Evolutionary conservation across 1,140 invertebrate species (phyloP).

Genomic region (Andrena cerasifolii): DNA sequence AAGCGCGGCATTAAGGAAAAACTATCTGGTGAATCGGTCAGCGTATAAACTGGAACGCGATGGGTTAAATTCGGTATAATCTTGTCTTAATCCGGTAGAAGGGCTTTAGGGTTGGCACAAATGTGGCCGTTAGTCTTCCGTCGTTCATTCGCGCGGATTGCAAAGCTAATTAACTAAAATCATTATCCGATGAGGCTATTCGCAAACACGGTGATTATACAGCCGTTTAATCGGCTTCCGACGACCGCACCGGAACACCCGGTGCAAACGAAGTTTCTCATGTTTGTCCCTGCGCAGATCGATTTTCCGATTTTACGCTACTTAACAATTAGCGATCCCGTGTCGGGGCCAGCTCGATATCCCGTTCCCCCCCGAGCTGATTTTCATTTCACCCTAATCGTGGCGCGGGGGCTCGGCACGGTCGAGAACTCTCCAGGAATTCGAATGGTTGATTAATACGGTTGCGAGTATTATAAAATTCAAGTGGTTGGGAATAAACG

Average conservation of each 20-base stretch:
- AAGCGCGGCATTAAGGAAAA: too few species aligned
- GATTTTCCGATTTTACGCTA: neutral
- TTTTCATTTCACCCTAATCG: too few species aligned
- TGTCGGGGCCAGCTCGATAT: too few species aligned
- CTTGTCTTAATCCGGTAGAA: conserved; percentile 29
- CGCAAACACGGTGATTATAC: conserved; percentile 56
- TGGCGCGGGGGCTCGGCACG: too few species aligned
- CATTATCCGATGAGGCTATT: conserved; percentile 57
- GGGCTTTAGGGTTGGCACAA: conserved; percentile 12
- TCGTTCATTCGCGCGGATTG: conserved; percentile 36
- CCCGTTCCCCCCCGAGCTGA: too few species aligned
- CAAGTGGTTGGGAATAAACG: too few species aligned
- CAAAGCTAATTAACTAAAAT: conserved; percentile 63
- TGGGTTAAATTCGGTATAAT: too few species aligned
- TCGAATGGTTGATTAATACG: too few species aligned
- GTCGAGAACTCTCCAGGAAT: too few species aligned
- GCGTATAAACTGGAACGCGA: neutral
- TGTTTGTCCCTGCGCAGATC: conserved; percentile 9
- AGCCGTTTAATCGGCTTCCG: conserved; percentile 48
- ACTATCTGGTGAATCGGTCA: too few species aligned
- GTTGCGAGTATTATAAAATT: too few species aligned
- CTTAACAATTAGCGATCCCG: neutral
- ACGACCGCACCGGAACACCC: neutral
- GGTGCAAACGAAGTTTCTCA: conserved; percentile 7
- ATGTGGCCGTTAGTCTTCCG: conserved; percentile 33